Evolutionary conservation across 2,888 invertebrate genomes (phyloP), one percentile per base, ranked within the genome.

Genomic region (Leptothorax acervorum): DNA sequence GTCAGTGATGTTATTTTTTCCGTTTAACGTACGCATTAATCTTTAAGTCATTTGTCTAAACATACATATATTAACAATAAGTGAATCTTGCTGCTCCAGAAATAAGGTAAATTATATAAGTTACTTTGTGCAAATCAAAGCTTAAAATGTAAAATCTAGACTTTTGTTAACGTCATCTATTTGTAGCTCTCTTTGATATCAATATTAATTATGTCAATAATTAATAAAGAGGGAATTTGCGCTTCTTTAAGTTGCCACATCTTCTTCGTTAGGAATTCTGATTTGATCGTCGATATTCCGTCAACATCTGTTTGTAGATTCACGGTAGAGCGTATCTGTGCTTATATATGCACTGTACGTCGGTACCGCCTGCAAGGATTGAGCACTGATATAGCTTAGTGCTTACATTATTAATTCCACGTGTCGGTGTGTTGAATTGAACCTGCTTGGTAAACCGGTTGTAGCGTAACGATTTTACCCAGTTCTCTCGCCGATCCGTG

Each of bases 341-440:
- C 81, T 84, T 51, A 65, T 88, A 78, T 86, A 79, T 83, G 82
- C 88, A 82, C 60, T 88, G 82, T 82, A 70, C 45, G 60, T 62
- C 51, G 68, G 75, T 79, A 68, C 60, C 85, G 81, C 65, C 82
- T 83, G 82, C 79, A 84, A 86, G 85, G 88, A 87, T 85, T 63
- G 84, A 83, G 75, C 63, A 66, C 87, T 75, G 87, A 86, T 84
- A 84, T 82, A 85, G 82, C 79, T 63, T 57, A 75, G 51, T 88
- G 88, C 89, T 87, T 89, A 83, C 89, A 89, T 88, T 88, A 89
- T 89, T 89, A 89, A 89, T 89, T 87, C 84, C 87, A 73, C 70
- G 68, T 76, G 87, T 82, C 82, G 83, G 65, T 62, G 83, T 78
- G 85, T 78, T 83, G 86, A 78, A 85, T 88, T 74, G 83, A 70